Conservation (phyloP, 2,113 vertebrate species). For the Lepidothrix coronata region DNA sequence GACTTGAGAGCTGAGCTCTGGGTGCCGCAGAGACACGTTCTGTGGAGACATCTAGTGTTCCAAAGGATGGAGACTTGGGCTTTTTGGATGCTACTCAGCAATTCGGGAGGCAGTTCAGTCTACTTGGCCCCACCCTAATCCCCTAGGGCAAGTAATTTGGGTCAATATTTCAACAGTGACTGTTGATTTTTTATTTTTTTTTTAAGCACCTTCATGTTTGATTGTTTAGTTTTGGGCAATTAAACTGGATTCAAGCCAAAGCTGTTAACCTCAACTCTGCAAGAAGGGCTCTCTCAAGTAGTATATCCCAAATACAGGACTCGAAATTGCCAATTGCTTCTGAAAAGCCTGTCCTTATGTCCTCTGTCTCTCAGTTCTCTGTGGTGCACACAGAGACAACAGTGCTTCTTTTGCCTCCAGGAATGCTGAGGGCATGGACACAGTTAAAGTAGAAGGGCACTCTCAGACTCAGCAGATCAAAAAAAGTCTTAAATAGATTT, state of each 20-base stretch:
- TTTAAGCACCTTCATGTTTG: not conserved
- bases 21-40: fast-evolving
- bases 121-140: not conserved
- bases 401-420: not conserved
- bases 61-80: not conserved
- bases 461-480: not conserved
- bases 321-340: not conserved
- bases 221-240: not conserved
- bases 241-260: not conserved
- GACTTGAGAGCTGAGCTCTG: fast-evolving
- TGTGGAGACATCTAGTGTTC: not conserved
- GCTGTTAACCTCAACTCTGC: not conserved
- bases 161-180: not conserved
- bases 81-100: not conserved
- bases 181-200: not conserved
- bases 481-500: not conserved
- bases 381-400: not conserved
- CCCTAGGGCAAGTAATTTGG: not conserved
- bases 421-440: not conserved
- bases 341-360: not conserved
- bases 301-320: not conserved
- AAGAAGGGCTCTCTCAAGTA: not conserved
- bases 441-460: not conserved
- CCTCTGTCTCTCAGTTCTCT: not conserved
- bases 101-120: not conserved